These are phyloP conservation scores for Drosophila varians DNA, from an alignment of 1,140 invertebrate species.

Conservation along the genomic window DNA sequence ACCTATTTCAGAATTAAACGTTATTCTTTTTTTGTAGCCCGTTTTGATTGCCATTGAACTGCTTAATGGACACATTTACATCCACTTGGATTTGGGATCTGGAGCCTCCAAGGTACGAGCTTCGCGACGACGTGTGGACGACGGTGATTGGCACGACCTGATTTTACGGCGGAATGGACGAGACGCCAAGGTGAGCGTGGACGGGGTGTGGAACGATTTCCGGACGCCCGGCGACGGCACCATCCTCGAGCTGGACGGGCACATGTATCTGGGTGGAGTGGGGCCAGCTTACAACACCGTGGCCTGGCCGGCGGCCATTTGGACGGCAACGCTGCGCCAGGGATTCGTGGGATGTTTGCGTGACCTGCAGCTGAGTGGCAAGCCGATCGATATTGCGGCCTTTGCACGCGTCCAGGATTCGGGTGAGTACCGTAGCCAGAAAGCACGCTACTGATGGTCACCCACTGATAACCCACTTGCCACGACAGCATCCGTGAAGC, in stretches of 20 bases:
- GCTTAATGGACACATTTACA: conserved; percentile 95
- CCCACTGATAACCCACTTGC: conserved; percentile 32
- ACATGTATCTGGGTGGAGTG: conserved; percentile 94
- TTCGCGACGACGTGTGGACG: conserved; percentile 92
- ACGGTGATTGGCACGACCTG: conserved; percentile 96
- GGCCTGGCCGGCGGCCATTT: conserved; percentile 92
- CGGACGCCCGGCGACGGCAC: conserved; percentile 92
- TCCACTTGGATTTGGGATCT: conserved; percentile 96
- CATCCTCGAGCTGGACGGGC: conserved; percentile 94
- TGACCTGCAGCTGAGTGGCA: conserved; percentile 96
- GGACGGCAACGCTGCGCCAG: conserved; percentile 94
- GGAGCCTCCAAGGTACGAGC: conserved; percentile 93
- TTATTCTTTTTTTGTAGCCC: conserved; percentile 85
- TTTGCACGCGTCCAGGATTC: conserved; percentile 95
- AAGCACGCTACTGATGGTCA: conserved; percentile 17
- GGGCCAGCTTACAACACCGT: conserved; percentile 90
- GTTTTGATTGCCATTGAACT: conserved; percentile 97
- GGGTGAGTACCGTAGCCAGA: conserved; percentile 85
- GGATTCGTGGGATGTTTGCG: conserved; percentile 98
- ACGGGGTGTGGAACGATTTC: conserved; percentile 95
- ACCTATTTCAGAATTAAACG: neutral
- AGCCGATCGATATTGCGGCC: conserved; percentile 94
- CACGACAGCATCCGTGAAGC: conserved; percentile 90
- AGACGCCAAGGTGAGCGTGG: conserved; percentile 94
- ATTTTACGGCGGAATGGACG: conserved; percentile 90